A percentile compares a stretch with the other conserved stretches of the same genome.
Evolutionary conservation across 1,140 invertebrate genomes (phyloP).

Genomic region (Aphis gossypii): DNA sequence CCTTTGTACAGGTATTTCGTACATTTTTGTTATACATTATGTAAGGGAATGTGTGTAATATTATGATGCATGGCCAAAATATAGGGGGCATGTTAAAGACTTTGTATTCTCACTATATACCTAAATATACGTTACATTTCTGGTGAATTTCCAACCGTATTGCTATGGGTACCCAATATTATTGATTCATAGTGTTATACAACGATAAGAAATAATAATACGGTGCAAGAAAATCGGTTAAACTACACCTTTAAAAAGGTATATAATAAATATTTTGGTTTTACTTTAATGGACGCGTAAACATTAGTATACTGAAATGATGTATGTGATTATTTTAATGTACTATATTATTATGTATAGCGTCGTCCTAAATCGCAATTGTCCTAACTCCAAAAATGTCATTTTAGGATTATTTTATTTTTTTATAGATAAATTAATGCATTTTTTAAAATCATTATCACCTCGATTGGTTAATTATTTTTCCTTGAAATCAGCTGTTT

Average conservation of each 20-base stretch:
- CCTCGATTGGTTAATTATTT: too few species aligned
- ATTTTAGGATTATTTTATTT: too few species aligned
- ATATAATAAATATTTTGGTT: slow-evolving; percentile 22
- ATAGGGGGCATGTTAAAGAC: not conserved
- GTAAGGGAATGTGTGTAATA: not conserved
- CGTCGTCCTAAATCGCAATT: too few species aligned
- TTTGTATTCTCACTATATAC: not conserved
- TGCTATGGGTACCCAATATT: slow-evolving; percentile 4
- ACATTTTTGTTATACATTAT: slow-evolving; percentile 36
- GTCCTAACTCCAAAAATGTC: too few species aligned
- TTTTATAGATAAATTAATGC: too few species aligned
- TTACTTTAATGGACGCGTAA: not conserved
- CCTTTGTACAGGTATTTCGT: slow-evolving; percentile 32
- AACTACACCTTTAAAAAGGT: not conserved
- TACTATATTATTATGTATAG: not conserved
- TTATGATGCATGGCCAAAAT: slow-evolving; percentile 28
- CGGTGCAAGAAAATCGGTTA: not conserved
- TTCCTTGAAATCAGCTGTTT: too few species aligned
- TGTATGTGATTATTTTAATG: not conserved
- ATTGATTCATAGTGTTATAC: not conserved
- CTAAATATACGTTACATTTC: not conserved
- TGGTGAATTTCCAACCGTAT: not conserved
- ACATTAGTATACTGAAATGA: not conserved
- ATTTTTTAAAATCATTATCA: too few species aligned
- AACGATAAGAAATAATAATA: not conserved